A percentile compares a stretch with the other conserved stretches of the same genome.
Evolutionary conservation across 2,113 vertebrate genomes (phyloP).

Genomic region (Dendropsophus ebraccatus): DNA sequence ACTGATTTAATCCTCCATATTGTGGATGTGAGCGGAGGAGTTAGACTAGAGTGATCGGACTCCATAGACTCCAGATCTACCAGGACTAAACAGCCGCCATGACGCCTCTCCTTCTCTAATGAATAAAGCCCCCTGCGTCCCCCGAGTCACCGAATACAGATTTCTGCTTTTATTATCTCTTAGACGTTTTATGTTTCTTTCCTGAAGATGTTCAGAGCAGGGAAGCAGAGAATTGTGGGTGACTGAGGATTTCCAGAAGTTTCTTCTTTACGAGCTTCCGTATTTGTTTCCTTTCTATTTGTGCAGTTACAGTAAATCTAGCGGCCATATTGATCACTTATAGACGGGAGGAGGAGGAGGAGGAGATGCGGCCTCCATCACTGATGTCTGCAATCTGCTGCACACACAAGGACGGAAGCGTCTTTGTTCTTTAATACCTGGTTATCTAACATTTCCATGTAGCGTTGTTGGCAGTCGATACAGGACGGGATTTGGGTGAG

Average conservation of each 20-base stretch:
- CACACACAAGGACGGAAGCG: too few relatives aligned
- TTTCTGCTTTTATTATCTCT: neutral
- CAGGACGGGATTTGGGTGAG: too few relatives aligned
- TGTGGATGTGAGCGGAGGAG: neutral
- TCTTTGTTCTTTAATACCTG: too few relatives aligned
- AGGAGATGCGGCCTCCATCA: neutral
- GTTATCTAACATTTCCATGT: too few relatives aligned
- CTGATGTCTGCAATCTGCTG: neutral
- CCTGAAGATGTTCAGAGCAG: neutral
- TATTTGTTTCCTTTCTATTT: too few relatives aligned
- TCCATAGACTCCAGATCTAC: conserved; percentile 9
- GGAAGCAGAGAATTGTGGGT: neutral
- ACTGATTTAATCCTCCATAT: neutral
- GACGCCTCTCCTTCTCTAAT: neutral
- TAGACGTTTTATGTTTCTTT: conserved; percentile 1
- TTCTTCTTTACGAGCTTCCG: neutral
- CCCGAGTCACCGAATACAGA: too few relatives aligned
- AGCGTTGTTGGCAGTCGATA: too few relatives aligned
- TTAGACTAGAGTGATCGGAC: too few relatives aligned
- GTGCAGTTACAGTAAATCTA: neutral
- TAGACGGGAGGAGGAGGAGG: neutral
- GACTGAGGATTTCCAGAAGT: neutral
- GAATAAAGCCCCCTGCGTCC: too few relatives aligned
- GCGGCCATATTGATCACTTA: neutral
- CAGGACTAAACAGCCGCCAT: conserved; percentile 27